Conservation (phyloP, 2,797 vertebrate genomes). For the Hafferia zeledoni region DNA sequence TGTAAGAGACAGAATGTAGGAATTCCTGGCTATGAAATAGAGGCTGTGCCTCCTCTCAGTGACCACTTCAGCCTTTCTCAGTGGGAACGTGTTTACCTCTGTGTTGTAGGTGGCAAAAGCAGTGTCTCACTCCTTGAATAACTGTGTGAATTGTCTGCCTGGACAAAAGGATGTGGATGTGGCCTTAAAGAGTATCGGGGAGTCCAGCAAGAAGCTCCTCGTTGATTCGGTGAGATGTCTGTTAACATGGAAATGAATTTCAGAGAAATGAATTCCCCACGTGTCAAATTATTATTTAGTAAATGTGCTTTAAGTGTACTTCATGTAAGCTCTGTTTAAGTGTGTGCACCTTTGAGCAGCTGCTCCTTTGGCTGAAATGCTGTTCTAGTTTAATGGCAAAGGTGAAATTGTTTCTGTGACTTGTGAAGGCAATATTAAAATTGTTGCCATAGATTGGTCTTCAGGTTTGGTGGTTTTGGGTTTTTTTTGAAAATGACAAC, state of each 20-base stretch:
- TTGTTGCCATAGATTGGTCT: not conserved
- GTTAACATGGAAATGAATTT: not conserved
- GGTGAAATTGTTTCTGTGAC: not conserved
- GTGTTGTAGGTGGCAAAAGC: constrained; percentile 93
- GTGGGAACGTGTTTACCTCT: not conserved
- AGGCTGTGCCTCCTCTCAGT: not conserved
- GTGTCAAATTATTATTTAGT: not conserved
- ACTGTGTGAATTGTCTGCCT: constrained; percentile 97
- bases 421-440: not conserved
- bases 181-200: constrained; percentile 95
- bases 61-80: not conserved
- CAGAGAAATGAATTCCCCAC: not conserved
- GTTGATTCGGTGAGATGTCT: constrained; percentile 88
- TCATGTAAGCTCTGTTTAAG: not conserved
- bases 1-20: not conserved
- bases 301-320: not conserved
- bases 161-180: constrained; percentile 98
- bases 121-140: constrained; percentile 97
- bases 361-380: not conserved
- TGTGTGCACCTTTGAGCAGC: not conserved
- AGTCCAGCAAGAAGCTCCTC: constrained; percentile 97
- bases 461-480: too few relatives aligned
- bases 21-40: not conserved
- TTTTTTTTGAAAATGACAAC: not conserved
- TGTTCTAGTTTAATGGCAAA: not conserved